phyloP scores from a whole-genome alignment of 2,888 invertebrate genomes.

The Antheraea assamensis region DNA sequence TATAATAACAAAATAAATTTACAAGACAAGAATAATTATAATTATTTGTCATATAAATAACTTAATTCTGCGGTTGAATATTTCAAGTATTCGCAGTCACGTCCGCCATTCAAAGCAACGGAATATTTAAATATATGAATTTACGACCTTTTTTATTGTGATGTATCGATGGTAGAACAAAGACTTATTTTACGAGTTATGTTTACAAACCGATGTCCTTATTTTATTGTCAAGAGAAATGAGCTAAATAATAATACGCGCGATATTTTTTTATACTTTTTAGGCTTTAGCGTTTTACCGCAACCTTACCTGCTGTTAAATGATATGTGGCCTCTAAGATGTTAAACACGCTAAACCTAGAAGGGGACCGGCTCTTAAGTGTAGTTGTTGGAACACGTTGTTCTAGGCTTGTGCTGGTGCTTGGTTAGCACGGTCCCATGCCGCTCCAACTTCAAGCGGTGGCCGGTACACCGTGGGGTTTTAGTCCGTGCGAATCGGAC shows the following conservation, averaged over 20 bases:
- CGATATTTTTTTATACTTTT: neutral
- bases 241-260: neutral
- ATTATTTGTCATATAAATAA: neutral
- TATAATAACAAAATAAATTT: too few species aligned
- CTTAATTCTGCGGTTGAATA: neutral
- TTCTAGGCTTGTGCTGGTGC: too few species aligned
- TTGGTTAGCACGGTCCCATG: too few species aligned
- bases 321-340: too few species aligned
- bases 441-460: too few species aligned
- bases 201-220: neutral
- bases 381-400: too few species aligned
- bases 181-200: neutral
- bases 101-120: slow-evolving; percentile 19
- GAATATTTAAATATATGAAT: neutral
- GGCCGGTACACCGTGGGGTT: too few species aligned
- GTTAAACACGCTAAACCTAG: too few species aligned
- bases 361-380: too few species aligned
- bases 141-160: slow-evolving; percentile 3
- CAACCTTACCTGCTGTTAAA: too few species aligned
- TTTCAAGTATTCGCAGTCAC: slow-evolving; percentile 17
- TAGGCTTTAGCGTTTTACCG: too few species aligned
- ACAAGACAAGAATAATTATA: neutral
- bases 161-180: neutral
- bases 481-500: too few species aligned
- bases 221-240: neutral